Evolutionary conservation across 92 coral and sea anemone species (phyloP), one percentile per base, ranked within the genome.

Genomic region (Diadumene lineata): DNA sequence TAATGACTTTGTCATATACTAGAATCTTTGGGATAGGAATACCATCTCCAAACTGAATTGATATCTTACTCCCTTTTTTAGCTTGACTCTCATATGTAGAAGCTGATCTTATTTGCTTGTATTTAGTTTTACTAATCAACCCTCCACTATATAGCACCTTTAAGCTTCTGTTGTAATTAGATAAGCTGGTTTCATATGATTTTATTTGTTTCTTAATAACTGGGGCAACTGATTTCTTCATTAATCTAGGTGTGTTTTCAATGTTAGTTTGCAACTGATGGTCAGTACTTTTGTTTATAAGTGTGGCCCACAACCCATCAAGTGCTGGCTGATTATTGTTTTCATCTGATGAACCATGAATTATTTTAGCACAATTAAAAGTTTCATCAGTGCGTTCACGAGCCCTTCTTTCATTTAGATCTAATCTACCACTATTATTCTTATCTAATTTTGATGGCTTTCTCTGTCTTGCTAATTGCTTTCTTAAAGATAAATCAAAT

Each of bases 301-400:
- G 32, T 0, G 87, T 69, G 11, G 69, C 60, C 82, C 82, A 82
- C 66, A 82, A n/a, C 25, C 56, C 87, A 82, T 77, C 72, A 34
- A 38, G 19, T 38, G 72, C 26, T 22, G 72, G 72, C 19, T n/a
- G n/a, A n/a, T 67, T 67, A 17, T 1, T 21, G 19, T 67, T 34
- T 38, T 11, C 22, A 4, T 38, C 13, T 38, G 72, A 34, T n/a
- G 55, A 53, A 31, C 72, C 72, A 67, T 67, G 72, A 11, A 67
- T 22, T 7, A 34, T 38, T 34, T 22, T 1, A 7, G 72, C 72
- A 67, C 56, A 67, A 19, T 67, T 9, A 11, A 67, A 33, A 1
- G 55, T 67, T 34, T 67, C 72, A 1, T 7, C 13, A 0, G 2
- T 17, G 0, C 72, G 72, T 1, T 18, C 27, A 4, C 29, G 1